Base-by-base conservation (phyloP, 2,113 vertebrate species). In the Notothenia coriiceps region DNA sequence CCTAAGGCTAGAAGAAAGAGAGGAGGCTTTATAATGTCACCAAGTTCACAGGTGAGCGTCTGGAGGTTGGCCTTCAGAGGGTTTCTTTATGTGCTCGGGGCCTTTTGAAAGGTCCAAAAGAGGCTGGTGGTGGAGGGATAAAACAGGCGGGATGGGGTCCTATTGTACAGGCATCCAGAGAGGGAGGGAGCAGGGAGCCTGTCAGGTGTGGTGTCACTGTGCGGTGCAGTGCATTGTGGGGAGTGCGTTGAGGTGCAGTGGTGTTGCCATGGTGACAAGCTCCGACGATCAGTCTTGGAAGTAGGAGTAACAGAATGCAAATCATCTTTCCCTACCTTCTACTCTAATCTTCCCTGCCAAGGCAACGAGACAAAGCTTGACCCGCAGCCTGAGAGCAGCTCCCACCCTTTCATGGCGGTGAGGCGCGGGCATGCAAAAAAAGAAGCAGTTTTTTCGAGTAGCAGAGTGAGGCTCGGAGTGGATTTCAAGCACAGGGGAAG, bases 191-290 rank as follows among this genome's bases (percentile, higher is more conserved):
- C 52, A 56, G 64, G 43, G 40, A 12, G 59, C 63, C 65, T 59
- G 72, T 75, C 86, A 90, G 90, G 86, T 88, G 82, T 79, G 74
- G 71, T 33, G 78, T 64, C 56, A 33, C 56, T 65, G 76, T 66
- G 71, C 10, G 6, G 61, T 69, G 84, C 74, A 33, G 49, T 89
- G 81, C 83, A 86, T 88, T 89, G 77, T 89, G 84, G 83, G 29
- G 82, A 88, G 59, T 22, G 75, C 7, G 63, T 84, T 85, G 84
- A 86, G 87, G 82, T 80, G 84, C 87, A 87, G 82, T 33, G 86
- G 77, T 88, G 91, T 93, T 92, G 84, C 90, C 86, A 93, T 93
- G 89, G 89, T 67, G 88, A 92, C 86, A 67, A 69, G 85, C 85
- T 65, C 67, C 51, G 46, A 64, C 18, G 63, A 86, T 89, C 73